Evolutionary conservation across 2,113 vertebrate species (phyloP), one percentile per base, ranked within the genome.

Genomic region (Alosa alosa): DNA sequence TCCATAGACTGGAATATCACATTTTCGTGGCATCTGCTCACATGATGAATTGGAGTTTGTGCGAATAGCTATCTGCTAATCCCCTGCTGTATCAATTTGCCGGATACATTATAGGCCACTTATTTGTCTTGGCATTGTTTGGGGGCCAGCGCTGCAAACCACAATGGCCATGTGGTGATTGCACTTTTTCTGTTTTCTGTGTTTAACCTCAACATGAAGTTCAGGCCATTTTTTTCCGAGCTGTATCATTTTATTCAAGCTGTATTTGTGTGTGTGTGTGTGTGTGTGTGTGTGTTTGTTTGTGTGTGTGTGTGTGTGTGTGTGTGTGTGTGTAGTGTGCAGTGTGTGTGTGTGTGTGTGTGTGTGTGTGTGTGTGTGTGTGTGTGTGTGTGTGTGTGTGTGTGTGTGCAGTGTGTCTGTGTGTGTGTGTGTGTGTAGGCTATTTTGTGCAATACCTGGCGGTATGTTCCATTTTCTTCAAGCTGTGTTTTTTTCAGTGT

Each of bases 101-200:
- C 15, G 72, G 72, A 36, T 36, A 78, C 25, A 36, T 72, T 72
- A 72, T 39, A 78, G 25, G 31, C 72, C 72, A 36, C 36, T 78
- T 78, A 78, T 78, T 78, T 78, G 72, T 78, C 72, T 78, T 78
- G 72, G 72, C 72, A 78, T 78, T 78, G 72, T 78, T 78, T 36
- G 11, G 31, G 31, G 64, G 72, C 72, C 72, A 41, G 72, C 4
- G 36, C 25, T 15, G 36, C 72, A 78, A 15, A 78, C 72, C 36
- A 78, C 72, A 72, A 31, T 41, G 72, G 64, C 25, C 39, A 10
- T 78, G 72, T 78, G 72, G 72, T 78, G 72, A 78, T 78, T 36
- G 25, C 72, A 78, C 25, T 72, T 78, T 78, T 72, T 36, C 25
- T 78, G 72, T 78, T 78, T 72, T 36, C 25, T 78, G 72, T 15